phyloP scores from a whole-genome alignment of 2,113 vertebrate species.

The Cynocephalus volans region DNA sequence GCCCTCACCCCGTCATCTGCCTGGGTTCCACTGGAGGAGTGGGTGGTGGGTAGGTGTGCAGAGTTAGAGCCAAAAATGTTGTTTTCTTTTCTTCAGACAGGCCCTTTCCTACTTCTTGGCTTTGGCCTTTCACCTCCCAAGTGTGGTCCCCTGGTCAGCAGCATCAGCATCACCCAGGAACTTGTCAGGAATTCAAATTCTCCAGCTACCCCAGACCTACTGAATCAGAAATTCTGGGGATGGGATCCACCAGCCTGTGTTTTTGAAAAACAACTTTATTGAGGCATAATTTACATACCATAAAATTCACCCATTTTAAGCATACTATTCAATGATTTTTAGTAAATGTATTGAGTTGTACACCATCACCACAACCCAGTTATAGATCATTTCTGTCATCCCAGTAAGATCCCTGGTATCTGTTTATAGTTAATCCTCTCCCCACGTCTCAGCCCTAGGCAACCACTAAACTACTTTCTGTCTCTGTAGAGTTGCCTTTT shows the following conservation, averaged over 20 bases:
- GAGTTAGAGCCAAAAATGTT: background rate
- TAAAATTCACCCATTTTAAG: constrained; percentile 5
- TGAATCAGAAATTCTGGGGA: constrained; percentile 35
- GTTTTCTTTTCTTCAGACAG: background rate
- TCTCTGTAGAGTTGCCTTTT: constrained; percentile 50
- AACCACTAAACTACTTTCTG: constrained; percentile 35
- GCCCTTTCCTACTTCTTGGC: background rate
- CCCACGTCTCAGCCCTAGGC: background rate
- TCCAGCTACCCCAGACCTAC: background rate
- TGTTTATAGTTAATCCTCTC: background rate
- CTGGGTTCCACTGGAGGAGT: constrained; percentile 81
- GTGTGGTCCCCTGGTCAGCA: background rate
- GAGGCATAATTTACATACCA: constrained; percentile 48
- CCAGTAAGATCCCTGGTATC: background rate
- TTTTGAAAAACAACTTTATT: constrained; percentile 26
- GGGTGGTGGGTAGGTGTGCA: background rate
- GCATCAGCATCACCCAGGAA: background rate
- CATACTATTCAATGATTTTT: background rate
- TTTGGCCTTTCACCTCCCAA: background rate
- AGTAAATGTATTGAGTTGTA: background rate
- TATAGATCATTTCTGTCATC: background rate
- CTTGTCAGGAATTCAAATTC: constrained; percentile 23
- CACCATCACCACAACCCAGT: background rate
- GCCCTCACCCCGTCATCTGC: constrained; percentile 74
- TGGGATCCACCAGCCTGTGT: background rate